These are phyloP conservation scores for Acanthisitta chloris DNA, from an alignment of 2,113 vertebrate species.

Conservation along the genomic window DNA sequence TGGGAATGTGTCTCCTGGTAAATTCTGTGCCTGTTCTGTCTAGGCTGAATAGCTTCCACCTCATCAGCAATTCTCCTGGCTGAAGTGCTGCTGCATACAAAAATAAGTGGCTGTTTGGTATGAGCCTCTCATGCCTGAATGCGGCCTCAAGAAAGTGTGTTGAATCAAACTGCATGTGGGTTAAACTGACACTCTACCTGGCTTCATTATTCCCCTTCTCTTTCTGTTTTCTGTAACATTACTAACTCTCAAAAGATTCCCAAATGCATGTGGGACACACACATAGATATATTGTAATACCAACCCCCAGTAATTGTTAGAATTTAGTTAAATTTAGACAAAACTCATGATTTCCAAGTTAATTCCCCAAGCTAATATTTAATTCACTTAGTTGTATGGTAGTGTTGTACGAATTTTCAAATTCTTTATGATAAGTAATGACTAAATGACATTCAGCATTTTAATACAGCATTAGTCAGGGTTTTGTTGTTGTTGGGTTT, in stretches of 20 bases:
- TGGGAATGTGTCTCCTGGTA: not conserved
- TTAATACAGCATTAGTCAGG: not conserved
- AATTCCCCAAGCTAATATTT: not conserved
- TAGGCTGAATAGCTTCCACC: not conserved
- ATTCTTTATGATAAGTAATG: not conserved
- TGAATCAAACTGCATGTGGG: not conserved
- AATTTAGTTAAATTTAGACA: not conserved
- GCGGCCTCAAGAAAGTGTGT: not conserved
- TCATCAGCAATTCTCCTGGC: not conserved
- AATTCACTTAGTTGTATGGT: not conserved
- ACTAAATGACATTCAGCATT: not conserved
- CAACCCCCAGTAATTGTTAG: not conserved
- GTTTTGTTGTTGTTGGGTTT: not conserved
- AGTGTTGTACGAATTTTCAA: not conserved
- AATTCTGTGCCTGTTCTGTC: not conserved
- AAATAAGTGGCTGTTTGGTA: not conserved
- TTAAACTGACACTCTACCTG: not conserved
- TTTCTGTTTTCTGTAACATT: not conserved
- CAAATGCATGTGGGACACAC: not conserved
- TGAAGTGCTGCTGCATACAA: not conserved
- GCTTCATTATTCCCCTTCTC: not conserved
- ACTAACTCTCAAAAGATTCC: not conserved
- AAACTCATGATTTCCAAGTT: not conserved
- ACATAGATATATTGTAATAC: not conserved
- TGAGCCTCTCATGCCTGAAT: not conserved